phyloP scores from a whole-genome alignment of 2,888 invertebrate genomes.

The Philonicus albiceps region DNA sequence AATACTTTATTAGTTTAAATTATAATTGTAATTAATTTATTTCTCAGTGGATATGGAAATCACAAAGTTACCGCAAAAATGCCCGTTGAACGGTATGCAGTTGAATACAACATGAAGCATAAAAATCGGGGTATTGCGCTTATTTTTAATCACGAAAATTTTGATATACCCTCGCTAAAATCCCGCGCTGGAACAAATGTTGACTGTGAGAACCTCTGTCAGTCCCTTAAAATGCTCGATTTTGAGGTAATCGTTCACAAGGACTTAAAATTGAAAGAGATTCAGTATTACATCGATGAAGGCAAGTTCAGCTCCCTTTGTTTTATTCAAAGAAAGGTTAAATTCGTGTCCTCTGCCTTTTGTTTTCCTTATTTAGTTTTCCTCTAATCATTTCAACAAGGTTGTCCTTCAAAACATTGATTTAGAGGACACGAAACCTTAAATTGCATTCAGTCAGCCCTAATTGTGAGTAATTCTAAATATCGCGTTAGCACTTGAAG shows the following conservation, averaged over 20 bases:
- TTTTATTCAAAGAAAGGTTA: background rate
- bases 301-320: conserved; percentile 49
- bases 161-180: conserved; percentile 76
- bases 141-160: conserved; percentile 90
- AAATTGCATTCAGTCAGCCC: background rate
- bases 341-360: background rate
- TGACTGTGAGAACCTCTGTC: conserved; percentile 79
- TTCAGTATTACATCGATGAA: conserved; percentile 71
- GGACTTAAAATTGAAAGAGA: conserved; percentile 74
- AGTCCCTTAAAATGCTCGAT: conserved; percentile 71
- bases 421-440: background rate
- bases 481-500: background rate
- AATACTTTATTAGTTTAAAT: background rate
- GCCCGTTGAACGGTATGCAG: conserved; percentile 74
- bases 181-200: conserved; percentile 83
- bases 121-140: conserved; percentile 81
- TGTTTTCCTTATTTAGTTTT: too few relatives aligned
- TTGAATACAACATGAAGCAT: conserved; percentile 88
- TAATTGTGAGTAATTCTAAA: background rate
- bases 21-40: background rate
- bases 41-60: conserved; percentile 57
- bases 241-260: conserved; percentile 76
- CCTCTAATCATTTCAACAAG: background rate
- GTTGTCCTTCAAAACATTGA: background rate
- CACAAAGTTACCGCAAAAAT: conserved; percentile 65